Conservation (phyloP, 2,113 vertebrate genomes). For the Pelusios castaneus region DNA sequence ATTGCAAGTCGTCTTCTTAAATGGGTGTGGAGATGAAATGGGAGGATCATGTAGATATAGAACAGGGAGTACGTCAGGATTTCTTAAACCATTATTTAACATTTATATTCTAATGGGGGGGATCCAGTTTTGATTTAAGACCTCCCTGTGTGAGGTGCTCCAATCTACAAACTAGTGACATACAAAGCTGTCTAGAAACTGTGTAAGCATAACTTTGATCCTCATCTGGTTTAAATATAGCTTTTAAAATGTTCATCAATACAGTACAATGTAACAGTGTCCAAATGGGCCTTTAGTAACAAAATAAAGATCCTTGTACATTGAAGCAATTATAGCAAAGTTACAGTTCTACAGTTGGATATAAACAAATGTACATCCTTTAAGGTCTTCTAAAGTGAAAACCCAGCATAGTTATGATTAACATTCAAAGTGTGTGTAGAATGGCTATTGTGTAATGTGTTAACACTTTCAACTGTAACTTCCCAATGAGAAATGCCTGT, state of each 20-base stretch:
- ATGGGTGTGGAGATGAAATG: background rate
- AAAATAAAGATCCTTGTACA: background rate
- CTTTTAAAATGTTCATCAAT: too few species aligned
- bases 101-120: background rate
- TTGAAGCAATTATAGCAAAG: background rate
- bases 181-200: background rate
- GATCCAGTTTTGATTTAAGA: background rate
- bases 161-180: background rate
- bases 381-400: background rate
- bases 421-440: background rate
- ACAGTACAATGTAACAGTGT: background rate
- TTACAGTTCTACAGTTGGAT: background rate
- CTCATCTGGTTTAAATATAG: background rate
- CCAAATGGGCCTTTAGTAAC: background rate
- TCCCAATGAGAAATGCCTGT: background rate
- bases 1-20: background rate
- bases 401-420: background rate
- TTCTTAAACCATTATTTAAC: background rate
- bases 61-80: background rate
- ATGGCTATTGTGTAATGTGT: background rate
- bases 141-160: background rate
- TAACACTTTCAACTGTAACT: background rate
- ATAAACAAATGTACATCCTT: background rate
- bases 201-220: background rate
- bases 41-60: background rate